phyloP scores from a whole-genome alignment of 2,113 vertebrate species.

The Struthio camelus region DNA sequence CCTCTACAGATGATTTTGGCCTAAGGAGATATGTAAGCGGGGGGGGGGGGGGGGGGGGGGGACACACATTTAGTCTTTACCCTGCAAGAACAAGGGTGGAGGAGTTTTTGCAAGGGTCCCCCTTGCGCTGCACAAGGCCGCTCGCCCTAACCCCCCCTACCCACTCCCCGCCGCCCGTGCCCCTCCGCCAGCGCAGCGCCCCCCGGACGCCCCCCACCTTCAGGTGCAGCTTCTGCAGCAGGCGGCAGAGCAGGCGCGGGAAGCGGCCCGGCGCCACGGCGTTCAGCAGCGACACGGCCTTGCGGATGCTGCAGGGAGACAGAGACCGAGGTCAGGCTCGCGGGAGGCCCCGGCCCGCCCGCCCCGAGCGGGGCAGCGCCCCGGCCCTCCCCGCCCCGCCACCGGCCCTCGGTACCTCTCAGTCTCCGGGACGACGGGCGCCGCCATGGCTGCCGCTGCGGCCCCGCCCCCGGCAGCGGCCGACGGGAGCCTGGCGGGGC shows the following conservation, averaged over 20 bases:
- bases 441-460: conserved; percentile 2
- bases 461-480: not conserved
- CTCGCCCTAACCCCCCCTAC: too few relatives aligned
- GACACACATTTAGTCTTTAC: not conserved
- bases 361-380: fast-evolving
- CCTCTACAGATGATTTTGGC: not conserved
- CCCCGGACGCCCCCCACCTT: conserved; percentile 86
- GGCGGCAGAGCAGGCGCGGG: conserved; percentile 87
- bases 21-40: fast-evolving
- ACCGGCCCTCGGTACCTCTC: conserved; percentile 69
- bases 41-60: too few relatives aligned
- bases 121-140: too few relatives aligned
- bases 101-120: not conserved
- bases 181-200: too few relatives aligned
- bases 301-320: conserved; percentile 83
- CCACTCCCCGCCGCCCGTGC: too few relatives aligned
- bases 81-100: fast-evolving
- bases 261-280: conserved; percentile 86
- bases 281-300: conserved; percentile 89
- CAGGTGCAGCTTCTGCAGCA: conserved; percentile 93
- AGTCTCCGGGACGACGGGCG: conserved; percentile 56
- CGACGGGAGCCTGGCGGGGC: not conserved
- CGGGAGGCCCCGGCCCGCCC: not conserved
- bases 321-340: not conserved
- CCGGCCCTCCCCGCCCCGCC: fast-evolving